Conservation (phyloP, 2,797 vertebrate species). For the Chiloscyllium punctatum region DNA sequence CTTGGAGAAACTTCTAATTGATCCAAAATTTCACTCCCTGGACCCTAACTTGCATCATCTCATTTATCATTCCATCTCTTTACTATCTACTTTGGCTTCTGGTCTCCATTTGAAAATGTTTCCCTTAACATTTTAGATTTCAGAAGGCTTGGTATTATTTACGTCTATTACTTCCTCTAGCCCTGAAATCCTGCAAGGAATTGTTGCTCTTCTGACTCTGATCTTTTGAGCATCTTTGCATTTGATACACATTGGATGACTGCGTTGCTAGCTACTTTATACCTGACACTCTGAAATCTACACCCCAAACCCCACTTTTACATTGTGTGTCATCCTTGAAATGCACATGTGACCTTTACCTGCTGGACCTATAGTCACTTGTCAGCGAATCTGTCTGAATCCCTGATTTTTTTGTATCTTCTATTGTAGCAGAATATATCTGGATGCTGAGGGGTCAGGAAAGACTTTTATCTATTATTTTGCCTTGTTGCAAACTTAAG, state of each 20-base stretch:
- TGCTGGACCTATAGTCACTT: neutral
- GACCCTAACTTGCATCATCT: neutral
- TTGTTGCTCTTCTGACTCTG: neutral
- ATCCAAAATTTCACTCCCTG: neutral
- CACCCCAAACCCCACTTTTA: neutral
- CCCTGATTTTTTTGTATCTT: neutral
- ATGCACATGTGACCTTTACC: neutral
- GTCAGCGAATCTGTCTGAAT: neutral
- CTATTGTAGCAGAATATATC: neutral
- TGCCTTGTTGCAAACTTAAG: neutral
- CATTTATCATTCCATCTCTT: neutral
- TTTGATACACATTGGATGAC: neutral
- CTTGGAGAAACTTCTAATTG: neutral
- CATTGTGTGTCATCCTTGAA: neutral
- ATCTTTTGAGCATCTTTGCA: neutral
- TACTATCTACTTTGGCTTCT: neutral
- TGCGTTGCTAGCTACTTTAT: neutral
- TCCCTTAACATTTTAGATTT: neutral
- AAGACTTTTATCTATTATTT: neutral
- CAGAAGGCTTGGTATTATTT: neutral
- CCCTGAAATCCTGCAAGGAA: neutral
- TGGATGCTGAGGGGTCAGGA: neutral
- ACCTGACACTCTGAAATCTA: neutral
- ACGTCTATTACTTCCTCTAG: too few species aligned
- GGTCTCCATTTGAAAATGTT: neutral